Conservation (phyloP, 23 tunicate species). For the Trididemnum nubilum region DNA sequence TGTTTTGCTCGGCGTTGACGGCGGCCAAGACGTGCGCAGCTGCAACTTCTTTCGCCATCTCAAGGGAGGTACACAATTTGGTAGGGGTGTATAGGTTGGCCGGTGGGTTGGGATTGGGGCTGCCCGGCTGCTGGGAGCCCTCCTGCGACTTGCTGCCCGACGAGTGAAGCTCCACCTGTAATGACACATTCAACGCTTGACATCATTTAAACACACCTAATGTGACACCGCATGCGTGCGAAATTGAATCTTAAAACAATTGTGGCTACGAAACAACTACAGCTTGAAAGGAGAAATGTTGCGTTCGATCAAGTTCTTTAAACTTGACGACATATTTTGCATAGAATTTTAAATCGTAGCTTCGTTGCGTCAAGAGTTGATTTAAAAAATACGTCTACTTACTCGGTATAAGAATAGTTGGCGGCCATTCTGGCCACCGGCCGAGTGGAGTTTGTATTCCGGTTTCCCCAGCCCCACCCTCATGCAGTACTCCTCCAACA, state of each 20-base stretch:
- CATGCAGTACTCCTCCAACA: slow-evolving; percentile 97
- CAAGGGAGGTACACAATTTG: slow-evolving; percentile 99
- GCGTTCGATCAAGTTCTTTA: too few relatives aligned
- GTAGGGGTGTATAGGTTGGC: slow-evolving; percentile 95
- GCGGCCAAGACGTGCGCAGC: slow-evolving; percentile 63
- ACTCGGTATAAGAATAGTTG: slow-evolving; percentile 98
- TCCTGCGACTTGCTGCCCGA: slow-evolving; percentile 55
- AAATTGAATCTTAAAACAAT: too few relatives aligned
- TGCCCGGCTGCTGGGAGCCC: slow-evolving; percentile 43
- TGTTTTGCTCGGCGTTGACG: slow-evolving; percentile 24
- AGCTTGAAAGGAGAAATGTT: too few relatives aligned
- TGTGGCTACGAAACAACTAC: too few relatives aligned
- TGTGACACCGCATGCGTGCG: too few relatives aligned
- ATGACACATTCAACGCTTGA: too few relatives aligned
- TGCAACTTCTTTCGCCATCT: slow-evolving; percentile 82
- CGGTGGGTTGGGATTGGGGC: slow-evolving; percentile 43
- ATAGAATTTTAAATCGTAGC: too few relatives aligned
- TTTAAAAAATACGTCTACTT: too few relatives aligned
- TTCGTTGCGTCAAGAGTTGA: too few relatives aligned
- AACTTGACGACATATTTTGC: too few relatives aligned
- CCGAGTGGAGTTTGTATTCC: slow-evolving; percentile 93
- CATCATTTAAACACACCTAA: too few relatives aligned
- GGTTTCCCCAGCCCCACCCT: slow-evolving; percentile 75
- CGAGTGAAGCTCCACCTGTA: slow-evolving; percentile 77
- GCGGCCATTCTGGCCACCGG: slow-evolving; percentile 94